Conservation (phyloP, 2,113 vertebrate species). For the Platysteira castanea region DNA sequence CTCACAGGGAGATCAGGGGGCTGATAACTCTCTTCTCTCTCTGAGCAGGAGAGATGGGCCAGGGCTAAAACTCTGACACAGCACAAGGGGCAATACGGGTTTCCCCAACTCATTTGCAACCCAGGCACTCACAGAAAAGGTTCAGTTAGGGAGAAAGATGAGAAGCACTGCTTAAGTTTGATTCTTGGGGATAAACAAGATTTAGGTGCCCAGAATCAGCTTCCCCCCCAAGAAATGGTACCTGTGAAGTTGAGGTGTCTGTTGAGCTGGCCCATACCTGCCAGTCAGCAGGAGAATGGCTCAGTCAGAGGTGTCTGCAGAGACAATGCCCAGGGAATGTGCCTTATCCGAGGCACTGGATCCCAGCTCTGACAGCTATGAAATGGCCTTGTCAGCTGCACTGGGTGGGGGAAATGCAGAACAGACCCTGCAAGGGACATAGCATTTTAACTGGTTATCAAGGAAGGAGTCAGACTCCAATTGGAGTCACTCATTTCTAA, state of each 20-base stretch:
- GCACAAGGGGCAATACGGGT: rapidly evolving
- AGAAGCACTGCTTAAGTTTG: background rate
- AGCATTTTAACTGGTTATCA: background rate
- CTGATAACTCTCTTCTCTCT: background rate
- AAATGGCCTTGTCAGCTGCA: background rate
- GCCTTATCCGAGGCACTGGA: background rate
- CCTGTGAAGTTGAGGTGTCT: background rate
- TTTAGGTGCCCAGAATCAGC: background rate
- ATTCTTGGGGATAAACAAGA: background rate
- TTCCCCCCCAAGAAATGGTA: rapidly evolving
- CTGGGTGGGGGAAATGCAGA: background rate
- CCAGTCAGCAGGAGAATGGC: background rate
- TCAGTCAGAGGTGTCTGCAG: background rate
- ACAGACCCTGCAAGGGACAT: background rate
- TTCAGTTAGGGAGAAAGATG: background rate
- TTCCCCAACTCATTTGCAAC: background rate
- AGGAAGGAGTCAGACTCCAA: background rate
- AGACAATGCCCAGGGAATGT: background rate
- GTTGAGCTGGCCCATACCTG: background rate
- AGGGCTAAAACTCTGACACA: background rate
- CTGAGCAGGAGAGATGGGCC: rapidly evolving
- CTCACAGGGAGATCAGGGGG: background rate
- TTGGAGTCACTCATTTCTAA: rapidly evolving
- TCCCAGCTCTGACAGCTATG: background rate
- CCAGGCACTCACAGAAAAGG: background rate